phyloP scores from a whole-genome alignment of 2,797 vertebrate species.

The Centropyge bicolor region DNA sequence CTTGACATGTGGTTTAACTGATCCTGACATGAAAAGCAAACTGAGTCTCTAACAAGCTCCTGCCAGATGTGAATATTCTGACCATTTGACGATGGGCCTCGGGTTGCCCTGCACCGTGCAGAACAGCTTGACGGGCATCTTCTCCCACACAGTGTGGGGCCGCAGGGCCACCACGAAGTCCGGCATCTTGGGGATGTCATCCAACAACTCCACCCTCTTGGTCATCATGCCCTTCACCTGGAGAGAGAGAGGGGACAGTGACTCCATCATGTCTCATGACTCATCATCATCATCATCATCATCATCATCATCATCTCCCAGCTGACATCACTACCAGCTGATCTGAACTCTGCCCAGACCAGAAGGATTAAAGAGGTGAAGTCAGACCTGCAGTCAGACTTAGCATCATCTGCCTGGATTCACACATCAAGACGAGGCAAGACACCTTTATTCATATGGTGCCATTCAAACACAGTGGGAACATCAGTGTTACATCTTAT shows the following conservation, averaged over 20 bases:
- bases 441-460: neutral
- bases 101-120: conserved; percentile 95
- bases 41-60: neutral
- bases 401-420: neutral
- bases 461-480: neutral
- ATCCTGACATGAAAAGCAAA: neutral
- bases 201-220: conserved; percentile 79
- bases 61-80: conserved; percentile 52
- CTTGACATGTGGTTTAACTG: neutral
- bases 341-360: conserved; percentile 9
- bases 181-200: conserved; percentile 89
- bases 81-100: conserved; percentile 95
- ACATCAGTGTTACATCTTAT: neutral
- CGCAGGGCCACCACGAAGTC: conserved; percentile 93
- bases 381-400: neutral
- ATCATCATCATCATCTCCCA: conserved; percentile 1
- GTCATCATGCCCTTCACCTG: conserved; percentile 89
- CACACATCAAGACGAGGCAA: neutral
- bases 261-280: neutral
- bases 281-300: no score
- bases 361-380: conserved; percentile 15
- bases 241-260: neutral
- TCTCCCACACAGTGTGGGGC: conserved; percentile 96
- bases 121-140: conserved; percentile 91
- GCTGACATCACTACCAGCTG: neutral